Evolutionary conservation across 2,797 vertebrate genomes (phyloP), one percentile per base, ranked within the genome.

Genomic region (Phataginus tricuspis): DNA sequence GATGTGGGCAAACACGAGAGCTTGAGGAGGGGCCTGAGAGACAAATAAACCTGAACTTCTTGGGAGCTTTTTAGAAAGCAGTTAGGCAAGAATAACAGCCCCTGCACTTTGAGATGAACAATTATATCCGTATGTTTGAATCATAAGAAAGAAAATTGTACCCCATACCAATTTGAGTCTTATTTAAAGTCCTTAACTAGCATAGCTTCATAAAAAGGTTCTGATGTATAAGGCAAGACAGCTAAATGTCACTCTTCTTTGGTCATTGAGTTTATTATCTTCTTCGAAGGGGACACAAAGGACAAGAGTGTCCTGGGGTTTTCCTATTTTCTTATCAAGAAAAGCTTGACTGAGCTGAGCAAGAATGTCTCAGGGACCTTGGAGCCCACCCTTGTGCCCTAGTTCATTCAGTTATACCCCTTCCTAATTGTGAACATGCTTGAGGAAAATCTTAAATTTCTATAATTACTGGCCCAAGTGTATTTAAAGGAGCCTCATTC

Each of bases 301-400:
- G 69, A 78, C 12, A 83, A 66, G 31, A 42, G 8, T 77, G 85
- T 57, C 82, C 64, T 51, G 14, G 2, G 9, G 57, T 53, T 55
- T 82, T 80, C 69, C 37, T 31, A 72, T 80, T 91, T 82, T 89
- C 79, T 55, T 7, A 88, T 86, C 71, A 85, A 92, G 64, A n/a
- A 85, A 75, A 96, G 7, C 59, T 83, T 75, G 80, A 19, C 68
- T 15, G 49, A 66, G 57, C 49, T 80, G 42, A 59, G 25, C 39
- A 95, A 93, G 64, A 78, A 34, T 2, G 18, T 7, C 4, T 61
- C 66, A 31, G 57, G 64, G 53, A 68, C 25, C 55, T 75, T 4
- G 0, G 61, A 53, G 23, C 23, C n/a, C 3, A 12, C 42, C 64
- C 59, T 42, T 5, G 2, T 16, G 18, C 15, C 27, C 57, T 34